Evolutionary conservation across 2,888 invertebrate genomes (phyloP), one percentile per base, ranked within the genome.

Genomic region (Hirtodrosophila duncani): DNA sequence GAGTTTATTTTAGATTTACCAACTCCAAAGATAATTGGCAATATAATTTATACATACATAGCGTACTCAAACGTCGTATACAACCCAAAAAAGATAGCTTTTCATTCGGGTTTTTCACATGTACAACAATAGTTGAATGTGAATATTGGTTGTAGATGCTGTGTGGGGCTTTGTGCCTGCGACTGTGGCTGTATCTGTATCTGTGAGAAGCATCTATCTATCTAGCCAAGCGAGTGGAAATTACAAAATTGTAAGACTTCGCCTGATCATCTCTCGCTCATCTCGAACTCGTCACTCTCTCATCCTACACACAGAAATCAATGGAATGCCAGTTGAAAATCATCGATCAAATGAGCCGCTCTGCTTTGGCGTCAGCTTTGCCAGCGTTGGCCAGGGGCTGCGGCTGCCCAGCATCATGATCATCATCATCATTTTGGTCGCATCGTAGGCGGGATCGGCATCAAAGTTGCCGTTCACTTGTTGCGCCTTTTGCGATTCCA

Each of bases 391-490:
- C 7, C 20, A 7, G 20, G 5, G 37, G 34, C 58, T 57, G 56
- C 39, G 48, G 48, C 56, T 56, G 57, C 41, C 57, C 56, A 36
- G 30, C 36, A 31, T 26, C 46, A 55, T 17, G 56, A 56, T 48
- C 48, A 41, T 56, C 48, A 27, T n/a, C 37, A 45, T 30, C 45
- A 43, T 23, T 42, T 38, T 51, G 52, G 44, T 58, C 67, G 56
- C 63, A 53, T 64, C 63, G 72, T 72, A 70, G 72, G 72, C 72
- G 72, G 74, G 78, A 58, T 78, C 72, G 72, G 74, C 72, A 58
- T 78, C 72, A 72, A 72, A 72, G 70, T 69, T 72, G 72, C 78
- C 72, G 75, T 72, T 72, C 72, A 72, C 72, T 78, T 78, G 78
- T n/a, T n/a, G n/a, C n/a, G n/a, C n/a, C n/a, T n/a, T n/a, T n/a